Conservation (phyloP, 2,888 invertebrate genomes). For the Leptothorax acervorum region DNA sequence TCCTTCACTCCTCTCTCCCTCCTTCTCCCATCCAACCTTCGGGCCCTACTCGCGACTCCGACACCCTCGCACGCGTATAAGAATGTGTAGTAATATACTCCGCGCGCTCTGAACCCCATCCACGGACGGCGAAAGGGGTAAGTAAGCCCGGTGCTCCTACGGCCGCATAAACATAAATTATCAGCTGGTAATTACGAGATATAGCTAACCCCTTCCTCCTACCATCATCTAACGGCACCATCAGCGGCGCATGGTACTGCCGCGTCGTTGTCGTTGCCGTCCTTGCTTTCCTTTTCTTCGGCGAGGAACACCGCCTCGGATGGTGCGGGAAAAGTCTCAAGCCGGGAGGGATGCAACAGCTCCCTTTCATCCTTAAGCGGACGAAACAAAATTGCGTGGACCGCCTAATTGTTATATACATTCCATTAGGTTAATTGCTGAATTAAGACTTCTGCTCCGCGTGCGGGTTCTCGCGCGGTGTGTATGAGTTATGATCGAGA, state of each 20-base stretch:
- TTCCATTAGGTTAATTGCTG: constrained; percentile 86
- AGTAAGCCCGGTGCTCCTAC: constrained; percentile 80
- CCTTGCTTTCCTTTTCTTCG: constrained; percentile 73
- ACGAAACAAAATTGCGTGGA: constrained; percentile 78
- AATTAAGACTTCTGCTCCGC: constrained; percentile 84
- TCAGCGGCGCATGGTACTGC: constrained; percentile 62
- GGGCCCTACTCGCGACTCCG: constrained; percentile 58
- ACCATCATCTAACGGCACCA: constrained; percentile 57
- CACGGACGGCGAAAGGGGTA: constrained; percentile 81
- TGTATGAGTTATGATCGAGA: constrained; percentile 70
- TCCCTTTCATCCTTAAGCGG: constrained; percentile 66
- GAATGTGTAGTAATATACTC: constrained; percentile 85
- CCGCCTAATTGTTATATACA: constrained; percentile 85
- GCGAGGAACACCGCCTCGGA: constrained; percentile 55
- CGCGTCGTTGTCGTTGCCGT: constrained; percentile 46
- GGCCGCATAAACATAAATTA: constrained; percentile 86
- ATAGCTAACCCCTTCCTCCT: constrained; percentile 74
- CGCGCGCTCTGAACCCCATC: constrained; percentile 71
- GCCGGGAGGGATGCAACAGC: constrained; percentile 62
- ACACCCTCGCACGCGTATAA: constrained; percentile 78
- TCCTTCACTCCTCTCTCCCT: constrained; percentile 59
- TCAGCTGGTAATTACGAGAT: constrained; percentile 86
- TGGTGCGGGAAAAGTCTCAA: constrained; percentile 28
- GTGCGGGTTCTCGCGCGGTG: constrained; percentile 57
- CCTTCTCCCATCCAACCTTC: constrained; percentile 57